phyloP scores from a whole-genome alignment of 2,113 vertebrate genomes.

The Nicator chloris region DNA sequence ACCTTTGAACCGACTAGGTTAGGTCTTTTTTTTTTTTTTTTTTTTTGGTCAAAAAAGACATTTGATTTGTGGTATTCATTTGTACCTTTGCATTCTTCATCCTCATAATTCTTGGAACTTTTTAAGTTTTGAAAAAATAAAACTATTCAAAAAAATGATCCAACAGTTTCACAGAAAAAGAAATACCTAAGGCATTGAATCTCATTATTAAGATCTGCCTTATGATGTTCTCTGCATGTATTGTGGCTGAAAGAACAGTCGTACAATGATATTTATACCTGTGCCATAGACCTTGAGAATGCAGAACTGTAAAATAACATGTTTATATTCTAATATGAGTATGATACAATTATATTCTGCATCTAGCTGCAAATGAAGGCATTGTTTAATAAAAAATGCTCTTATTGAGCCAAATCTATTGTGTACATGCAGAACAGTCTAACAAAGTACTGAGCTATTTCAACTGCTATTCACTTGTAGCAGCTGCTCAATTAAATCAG shows the following conservation, averaged over 20 bases:
- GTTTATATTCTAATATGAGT: neutral
- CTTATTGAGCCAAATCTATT: slow-evolving; percentile 27
- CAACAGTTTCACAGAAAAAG: neutral
- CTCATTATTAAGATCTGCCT: neutral
- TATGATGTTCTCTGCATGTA: accelerated
- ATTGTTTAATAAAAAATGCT: slow-evolving; percentile 37
- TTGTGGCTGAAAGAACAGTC: neutral
- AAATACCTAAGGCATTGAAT: neutral
- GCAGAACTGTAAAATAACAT: neutral
- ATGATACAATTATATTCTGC: neutral
- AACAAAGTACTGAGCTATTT: slow-evolving; percentile 44
- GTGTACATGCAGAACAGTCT: neutral
- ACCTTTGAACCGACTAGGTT: neutral
- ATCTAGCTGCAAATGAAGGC: slow-evolving; percentile 14
- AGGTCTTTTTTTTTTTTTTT: no score
- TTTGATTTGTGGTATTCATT: neutral
- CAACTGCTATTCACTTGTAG: slow-evolving; percentile 30
- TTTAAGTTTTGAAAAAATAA: neutral
- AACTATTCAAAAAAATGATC: neutral
- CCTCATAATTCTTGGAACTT: neutral
- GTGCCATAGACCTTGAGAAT: neutral
- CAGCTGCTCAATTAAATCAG: slow-evolving; percentile 58
- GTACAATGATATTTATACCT: neutral
- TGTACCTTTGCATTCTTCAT: neutral
- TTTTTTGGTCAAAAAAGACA: accelerated